Evolutionary conservation across 1,140 invertebrate genomes (phyloP).

Genomic region (Goniozus legneri): DNA sequence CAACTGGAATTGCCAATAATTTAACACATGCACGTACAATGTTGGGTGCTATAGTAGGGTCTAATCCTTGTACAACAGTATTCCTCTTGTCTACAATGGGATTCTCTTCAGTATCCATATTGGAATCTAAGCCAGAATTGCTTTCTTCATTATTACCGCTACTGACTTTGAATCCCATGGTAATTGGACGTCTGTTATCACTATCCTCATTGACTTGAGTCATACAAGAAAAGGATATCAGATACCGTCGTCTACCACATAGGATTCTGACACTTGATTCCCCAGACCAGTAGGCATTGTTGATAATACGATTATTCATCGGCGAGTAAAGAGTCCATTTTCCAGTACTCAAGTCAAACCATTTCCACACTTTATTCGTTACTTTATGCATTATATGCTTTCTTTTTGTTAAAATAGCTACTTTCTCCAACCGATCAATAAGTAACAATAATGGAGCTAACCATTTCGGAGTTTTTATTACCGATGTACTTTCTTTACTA

Average conservation of each 20-base stretch:
- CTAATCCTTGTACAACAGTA: slow-evolving; percentile 43
- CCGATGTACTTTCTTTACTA: slow-evolving; percentile 29
- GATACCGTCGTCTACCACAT: slow-evolving; percentile 73
- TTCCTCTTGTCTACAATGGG: slow-evolving; percentile 37
- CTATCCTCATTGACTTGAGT: slow-evolving; percentile 81
- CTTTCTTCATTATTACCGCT: slow-evolving; percentile 37
- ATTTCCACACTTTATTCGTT: slow-evolving; percentile 69
- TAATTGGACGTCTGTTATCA: slow-evolving; percentile 78
- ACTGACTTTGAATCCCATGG: slow-evolving; percentile 61
- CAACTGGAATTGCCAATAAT: slow-evolving; percentile 68
- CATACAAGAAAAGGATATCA: slow-evolving; percentile 80
- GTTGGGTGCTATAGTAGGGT: slow-evolving; percentile 41
- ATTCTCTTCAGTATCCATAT: slow-evolving; percentile 49
- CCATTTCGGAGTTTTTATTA: slow-evolving; percentile 70
- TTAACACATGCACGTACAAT: slow-evolving; percentile 63
- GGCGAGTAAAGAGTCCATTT: slow-evolving; percentile 78
- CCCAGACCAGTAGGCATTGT: slow-evolving; percentile 78
- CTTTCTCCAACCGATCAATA: slow-evolving; percentile 80
- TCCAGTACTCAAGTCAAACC: slow-evolving; percentile 79
- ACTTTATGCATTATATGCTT: slow-evolving; percentile 71
- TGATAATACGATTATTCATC: slow-evolving; percentile 76
- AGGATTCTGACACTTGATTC: slow-evolving; percentile 71
- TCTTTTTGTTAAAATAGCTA: slow-evolving; percentile 67
- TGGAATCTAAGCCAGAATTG: slow-evolving; percentile 39
- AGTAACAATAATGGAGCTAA: slow-evolving; percentile 73